Conservation (phyloP, 2,113 vertebrate species). For the Fulmarus glacialis region DNA sequence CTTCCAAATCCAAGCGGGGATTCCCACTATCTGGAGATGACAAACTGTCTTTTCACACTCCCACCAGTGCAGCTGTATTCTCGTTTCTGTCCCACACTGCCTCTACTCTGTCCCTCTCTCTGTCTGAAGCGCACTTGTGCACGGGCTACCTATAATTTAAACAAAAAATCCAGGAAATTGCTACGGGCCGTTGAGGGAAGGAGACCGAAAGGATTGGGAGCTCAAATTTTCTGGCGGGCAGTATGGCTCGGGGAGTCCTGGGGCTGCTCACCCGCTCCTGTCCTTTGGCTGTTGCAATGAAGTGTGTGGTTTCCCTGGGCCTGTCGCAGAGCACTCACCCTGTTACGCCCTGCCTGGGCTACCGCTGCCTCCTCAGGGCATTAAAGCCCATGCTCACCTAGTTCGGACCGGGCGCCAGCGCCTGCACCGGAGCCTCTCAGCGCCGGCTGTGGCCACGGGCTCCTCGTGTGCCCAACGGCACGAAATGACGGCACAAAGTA, state of each 20-base stretch:
- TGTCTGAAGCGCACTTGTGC: fast-evolving
- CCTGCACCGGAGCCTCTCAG: background rate
- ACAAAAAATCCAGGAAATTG: background rate
- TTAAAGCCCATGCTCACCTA: fast-evolving
- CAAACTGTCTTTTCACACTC: background rate
- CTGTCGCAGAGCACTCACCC: background rate
- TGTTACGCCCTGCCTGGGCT: background rate
- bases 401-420: fast-evolving
- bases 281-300: too few relatives aligned
- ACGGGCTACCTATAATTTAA: background rate
- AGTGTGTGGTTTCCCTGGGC: background rate
- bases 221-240: fast-evolving
- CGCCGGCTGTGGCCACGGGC: background rate
- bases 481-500: background rate
- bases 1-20: background rate
- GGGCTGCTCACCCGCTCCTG: background rate
- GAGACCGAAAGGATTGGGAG: background rate
- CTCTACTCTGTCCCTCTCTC: too few relatives aligned
- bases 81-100: background rate
- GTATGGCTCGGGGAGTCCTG: background rate
- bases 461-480: background rate
- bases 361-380: background rate
- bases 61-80: background rate
- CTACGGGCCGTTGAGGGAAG: background rate
- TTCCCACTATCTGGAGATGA: background rate